Percentiles rank a stretch among this genome's conserved stretches.
Conservation (phyloP, 1,140 invertebrate species). For the Helicoverpa armigera region DNA sequence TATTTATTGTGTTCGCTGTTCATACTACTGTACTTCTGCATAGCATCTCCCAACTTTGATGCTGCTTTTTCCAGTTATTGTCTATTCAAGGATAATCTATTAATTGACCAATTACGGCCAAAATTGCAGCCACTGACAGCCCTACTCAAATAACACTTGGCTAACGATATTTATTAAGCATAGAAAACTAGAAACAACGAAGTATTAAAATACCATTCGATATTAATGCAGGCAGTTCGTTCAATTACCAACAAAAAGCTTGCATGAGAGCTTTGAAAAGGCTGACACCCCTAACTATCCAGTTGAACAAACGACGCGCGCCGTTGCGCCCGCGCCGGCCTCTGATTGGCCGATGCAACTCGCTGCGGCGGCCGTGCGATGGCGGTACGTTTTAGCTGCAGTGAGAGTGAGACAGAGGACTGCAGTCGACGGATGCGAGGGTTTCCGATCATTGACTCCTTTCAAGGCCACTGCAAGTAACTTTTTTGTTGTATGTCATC, state of each 20-base stretch:
- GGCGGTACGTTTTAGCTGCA: slow-evolving; percentile 39
- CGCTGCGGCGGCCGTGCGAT: slow-evolving; percentile 63
- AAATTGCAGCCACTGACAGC: slow-evolving; percentile 32
- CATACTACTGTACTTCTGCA: too few relatives aligned
- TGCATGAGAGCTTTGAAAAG: slow-evolving; percentile 75
- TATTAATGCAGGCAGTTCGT: slow-evolving; percentile 60
- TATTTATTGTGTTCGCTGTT: too few relatives aligned
- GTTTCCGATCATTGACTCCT: slow-evolving; percentile 83
- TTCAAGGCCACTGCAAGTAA: slow-evolving; percentile 79
- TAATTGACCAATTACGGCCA: background rate
- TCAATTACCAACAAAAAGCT: slow-evolving; percentile 71
- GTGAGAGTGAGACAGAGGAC: slow-evolving; percentile 65
- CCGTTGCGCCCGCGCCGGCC: slow-evolving; percentile 76
- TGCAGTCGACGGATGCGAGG: slow-evolving; percentile 81
- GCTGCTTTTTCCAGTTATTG: too few relatives aligned
- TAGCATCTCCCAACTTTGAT: too few relatives aligned
- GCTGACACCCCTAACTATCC: slow-evolving; percentile 80
- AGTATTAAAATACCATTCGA: slow-evolving; percentile 62
- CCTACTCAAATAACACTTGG: slow-evolving; percentile 51
- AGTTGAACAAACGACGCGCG: slow-evolving; percentile 80
- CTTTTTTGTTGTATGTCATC: slow-evolving; percentile 78
- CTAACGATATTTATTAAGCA: slow-evolving; percentile 28
- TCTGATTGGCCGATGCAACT: slow-evolving; percentile 69
- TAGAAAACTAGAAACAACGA: slow-evolving; percentile 51
- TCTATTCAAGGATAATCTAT: background rate